Conservation (phyloP, 2,113 vertebrate genomes). For the Phalacrocorax carbo region DNA sequence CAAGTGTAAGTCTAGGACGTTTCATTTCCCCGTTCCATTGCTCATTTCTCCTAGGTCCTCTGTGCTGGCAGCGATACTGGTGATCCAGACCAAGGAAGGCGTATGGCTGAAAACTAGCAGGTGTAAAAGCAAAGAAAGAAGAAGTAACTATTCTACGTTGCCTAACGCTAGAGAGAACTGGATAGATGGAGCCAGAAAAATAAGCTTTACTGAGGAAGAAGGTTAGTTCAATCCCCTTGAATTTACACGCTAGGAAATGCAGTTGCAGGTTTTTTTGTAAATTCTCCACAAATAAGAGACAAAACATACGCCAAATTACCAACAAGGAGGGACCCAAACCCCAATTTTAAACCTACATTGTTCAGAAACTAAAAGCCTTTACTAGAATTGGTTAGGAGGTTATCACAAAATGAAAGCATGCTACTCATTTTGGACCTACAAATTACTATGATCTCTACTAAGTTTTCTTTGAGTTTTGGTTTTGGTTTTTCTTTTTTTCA, state of each 20-base stretch:
- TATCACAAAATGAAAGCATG: not conserved
- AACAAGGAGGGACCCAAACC: not conserved
- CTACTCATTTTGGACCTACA: not conserved
- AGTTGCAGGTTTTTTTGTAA: not conserved
- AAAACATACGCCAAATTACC: not conserved
- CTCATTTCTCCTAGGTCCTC: not conserved
- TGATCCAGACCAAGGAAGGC: not conserved
- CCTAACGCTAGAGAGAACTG: not conserved
- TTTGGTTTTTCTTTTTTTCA: not conserved
- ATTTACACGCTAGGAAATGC: not conserved
- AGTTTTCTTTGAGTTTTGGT: not conserved
- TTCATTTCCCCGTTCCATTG: not conserved
- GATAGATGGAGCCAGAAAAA: not conserved
- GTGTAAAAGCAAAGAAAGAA: not conserved
- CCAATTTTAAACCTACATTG: not conserved
- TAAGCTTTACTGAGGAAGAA: not conserved
- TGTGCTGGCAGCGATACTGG: not conserved
- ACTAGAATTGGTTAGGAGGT: not conserved
- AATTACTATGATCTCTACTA: accelerated
- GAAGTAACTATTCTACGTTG: not conserved
- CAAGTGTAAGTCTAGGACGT: not conserved
- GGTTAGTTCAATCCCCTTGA: not conserved
- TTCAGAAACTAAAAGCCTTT: not conserved
- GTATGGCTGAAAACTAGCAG: not conserved
- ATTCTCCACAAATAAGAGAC: not conserved